phyloP scores from a whole-genome alignment of 1,140 invertebrate genomes.

The Orchestia grillus region DNA sequence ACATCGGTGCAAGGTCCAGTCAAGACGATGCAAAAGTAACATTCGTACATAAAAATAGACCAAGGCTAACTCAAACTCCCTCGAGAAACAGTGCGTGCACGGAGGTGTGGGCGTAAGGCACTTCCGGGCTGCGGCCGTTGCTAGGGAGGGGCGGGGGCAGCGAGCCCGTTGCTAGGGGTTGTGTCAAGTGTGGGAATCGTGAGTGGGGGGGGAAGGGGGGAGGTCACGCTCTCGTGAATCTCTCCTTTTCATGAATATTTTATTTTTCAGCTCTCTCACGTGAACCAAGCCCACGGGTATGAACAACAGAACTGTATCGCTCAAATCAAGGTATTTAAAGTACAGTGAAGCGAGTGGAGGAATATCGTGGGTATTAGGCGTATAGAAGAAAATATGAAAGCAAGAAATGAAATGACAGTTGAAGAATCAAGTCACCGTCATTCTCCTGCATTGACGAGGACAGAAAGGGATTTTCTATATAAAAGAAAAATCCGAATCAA shows the following conservation, averaged over 20 bases:
- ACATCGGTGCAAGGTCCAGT: background rate
- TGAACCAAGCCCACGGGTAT: background rate
- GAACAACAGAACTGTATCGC: background rate
- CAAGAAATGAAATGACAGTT: background rate
- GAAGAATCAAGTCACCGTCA: background rate
- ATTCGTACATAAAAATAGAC: background rate
- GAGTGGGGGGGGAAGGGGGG: background rate
- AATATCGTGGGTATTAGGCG: background rate
- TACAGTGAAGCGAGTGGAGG: background rate
- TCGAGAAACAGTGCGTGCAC: background rate
- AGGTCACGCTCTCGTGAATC: background rate
- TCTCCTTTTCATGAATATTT: conserved; percentile 19
- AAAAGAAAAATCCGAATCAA: too few species aligned
- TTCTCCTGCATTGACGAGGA: background rate
- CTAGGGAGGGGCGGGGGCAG: conserved; percentile 33
- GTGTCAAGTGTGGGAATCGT: background rate
- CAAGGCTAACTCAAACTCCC: background rate
- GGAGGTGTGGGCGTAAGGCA: conserved; percentile 21
- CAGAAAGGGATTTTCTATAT: too few species aligned
- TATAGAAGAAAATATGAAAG: background rate
- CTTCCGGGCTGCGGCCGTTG: conserved; percentile 39
- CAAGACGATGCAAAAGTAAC: background rate
- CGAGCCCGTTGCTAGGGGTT: conserved; percentile 24
- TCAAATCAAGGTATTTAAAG: background rate
- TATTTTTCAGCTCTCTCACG: background rate